These are phyloP conservation scores for Tenrec ecaudatus DNA, from an alignment of 2,113 vertebrate species.

Conservation along the genomic window DNA sequence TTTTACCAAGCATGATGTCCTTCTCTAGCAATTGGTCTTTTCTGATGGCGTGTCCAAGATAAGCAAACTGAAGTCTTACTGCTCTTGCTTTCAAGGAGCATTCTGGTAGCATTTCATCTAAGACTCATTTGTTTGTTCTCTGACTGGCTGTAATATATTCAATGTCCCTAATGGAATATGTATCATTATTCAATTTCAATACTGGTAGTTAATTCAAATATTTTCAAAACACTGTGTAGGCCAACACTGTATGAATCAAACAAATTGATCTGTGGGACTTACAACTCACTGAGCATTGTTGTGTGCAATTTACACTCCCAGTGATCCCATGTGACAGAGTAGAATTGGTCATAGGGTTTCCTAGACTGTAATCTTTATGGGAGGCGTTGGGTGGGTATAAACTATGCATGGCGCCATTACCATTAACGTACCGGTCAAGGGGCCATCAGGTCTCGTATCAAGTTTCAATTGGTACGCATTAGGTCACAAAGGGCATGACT, in stretches of 20 bases:
- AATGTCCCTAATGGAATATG: neutral
- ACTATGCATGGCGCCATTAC: neutral
- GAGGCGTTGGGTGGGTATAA: neutral
- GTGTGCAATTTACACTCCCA: neutral
- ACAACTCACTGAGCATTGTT: neutral
- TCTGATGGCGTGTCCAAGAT: neutral
- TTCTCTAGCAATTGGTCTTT: no score
- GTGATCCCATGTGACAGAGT: neutral
- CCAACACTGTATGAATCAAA: neutral
- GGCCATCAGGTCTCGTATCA: neutral
- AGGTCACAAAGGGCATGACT: neutral
- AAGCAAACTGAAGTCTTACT: neutral
- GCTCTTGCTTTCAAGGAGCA: neutral
- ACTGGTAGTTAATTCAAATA: neutral
- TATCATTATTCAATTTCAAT: neutral
- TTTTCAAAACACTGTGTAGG: neutral
- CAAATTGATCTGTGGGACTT: neutral
- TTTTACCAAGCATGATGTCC: no score
- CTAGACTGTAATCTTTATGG: neutral
- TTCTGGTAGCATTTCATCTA: neutral
- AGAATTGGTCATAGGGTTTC: neutral
- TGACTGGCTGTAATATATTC: neutral
- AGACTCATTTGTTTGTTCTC: neutral
- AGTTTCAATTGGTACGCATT: neutral
- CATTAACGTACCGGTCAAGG: neutral